Evolutionary conservation across 2,888 invertebrate species (phyloP).

Genomic region (Acronicta psi): DNA sequence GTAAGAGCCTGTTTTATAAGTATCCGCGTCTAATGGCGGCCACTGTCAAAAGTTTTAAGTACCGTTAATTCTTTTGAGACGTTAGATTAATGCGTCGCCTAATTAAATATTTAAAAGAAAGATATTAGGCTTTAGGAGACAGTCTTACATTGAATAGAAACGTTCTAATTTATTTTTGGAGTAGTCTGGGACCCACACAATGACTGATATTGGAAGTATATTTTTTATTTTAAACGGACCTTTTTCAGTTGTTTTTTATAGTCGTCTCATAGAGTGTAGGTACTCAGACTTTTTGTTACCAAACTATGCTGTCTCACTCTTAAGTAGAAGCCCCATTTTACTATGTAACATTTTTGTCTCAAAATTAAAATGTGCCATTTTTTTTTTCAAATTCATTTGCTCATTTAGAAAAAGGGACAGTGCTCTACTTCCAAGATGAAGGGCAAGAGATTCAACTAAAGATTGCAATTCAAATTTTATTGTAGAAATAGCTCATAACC

Average conservation of each 20-base stretch:
- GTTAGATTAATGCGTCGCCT: constrained; percentile 58
- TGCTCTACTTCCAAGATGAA: too few relatives aligned
- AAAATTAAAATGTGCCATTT: too few relatives aligned
- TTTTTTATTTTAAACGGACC: neutral
- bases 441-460: too few relatives aligned
- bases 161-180: constrained; percentile 32
- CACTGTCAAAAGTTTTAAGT: constrained; percentile 59
- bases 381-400: too few relatives aligned
- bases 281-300: neutral
- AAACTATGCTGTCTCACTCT: too few relatives aligned
- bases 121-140: constrained; percentile 32
- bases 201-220: constrained; percentile 3
- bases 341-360: too few relatives aligned
- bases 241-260: constrained; percentile 1
- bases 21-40: constrained; percentile 53
- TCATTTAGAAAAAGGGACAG: too few relatives aligned
- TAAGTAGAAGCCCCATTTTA: too few relatives aligned
- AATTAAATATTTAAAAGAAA: constrained; percentile 60
- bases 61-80: constrained; percentile 60
- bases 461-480: too few relatives aligned
- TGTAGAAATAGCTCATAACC: too few relatives aligned
- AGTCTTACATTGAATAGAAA: constrained; percentile 34
- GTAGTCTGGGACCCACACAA: constrained; percentile 9
- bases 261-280: too few relatives aligned
- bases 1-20: constrained; percentile 47